Evolutionary conservation across 2,797 vertebrate species (phyloP).

Genomic region (Mormyrus proboscirostris): DNA sequence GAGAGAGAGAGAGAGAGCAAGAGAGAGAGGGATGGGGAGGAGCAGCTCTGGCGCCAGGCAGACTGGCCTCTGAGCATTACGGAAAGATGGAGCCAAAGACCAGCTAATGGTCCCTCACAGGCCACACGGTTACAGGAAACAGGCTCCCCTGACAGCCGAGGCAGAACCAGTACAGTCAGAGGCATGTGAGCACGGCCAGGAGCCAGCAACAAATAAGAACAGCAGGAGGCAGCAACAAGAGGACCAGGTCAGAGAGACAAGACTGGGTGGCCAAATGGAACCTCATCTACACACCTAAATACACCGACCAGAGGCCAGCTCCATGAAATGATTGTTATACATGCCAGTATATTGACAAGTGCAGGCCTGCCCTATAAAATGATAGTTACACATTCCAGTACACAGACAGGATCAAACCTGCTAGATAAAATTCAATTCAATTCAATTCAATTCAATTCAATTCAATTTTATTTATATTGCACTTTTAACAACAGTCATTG

Average conservation of each 20-base stretch:
- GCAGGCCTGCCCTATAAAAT: too few species aligned
- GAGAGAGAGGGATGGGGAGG: not conserved
- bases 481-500: too few species aligned
- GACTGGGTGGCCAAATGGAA: not conserved
- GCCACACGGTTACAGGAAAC: not conserved
- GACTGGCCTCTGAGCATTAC: not conserved
- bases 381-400: too few species aligned
- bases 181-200: not conserved
- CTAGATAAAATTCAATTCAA: not conserved
- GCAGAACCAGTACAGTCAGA: not conserved
- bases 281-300: not conserved
- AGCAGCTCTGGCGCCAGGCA: constrained; percentile 3
- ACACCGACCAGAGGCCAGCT: not conserved
- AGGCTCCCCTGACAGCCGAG: not conserved
- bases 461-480: too few species aligned
- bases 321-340: not conserved
- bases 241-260: not conserved
- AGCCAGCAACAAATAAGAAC: not conserved
- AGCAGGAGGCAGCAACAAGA: not conserved
- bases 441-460: too few species aligned
- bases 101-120: not conserved
- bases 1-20: not conserved
- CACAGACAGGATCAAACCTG: not conserved
- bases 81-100: not conserved
- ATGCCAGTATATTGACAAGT: not conserved